These are phyloP conservation scores for Setipinna tenuifilis DNA, from an alignment of 2,797 vertebrate species.

Conservation along the genomic window DNA sequence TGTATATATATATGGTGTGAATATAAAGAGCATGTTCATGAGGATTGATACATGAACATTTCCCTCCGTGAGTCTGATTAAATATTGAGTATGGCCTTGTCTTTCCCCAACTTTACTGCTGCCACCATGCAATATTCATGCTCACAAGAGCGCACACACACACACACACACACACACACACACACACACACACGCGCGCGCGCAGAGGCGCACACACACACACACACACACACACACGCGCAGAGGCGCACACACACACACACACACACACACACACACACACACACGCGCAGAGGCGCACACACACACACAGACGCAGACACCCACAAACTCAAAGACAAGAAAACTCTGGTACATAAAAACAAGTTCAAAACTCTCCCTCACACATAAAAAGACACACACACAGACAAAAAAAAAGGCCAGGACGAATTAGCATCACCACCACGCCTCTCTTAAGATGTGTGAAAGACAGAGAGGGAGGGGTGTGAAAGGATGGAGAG, in stretches of 20 bases:
- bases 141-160: not conserved
- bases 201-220: no score
- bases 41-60: not conserved
- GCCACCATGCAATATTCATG: conserved; percentile 42
- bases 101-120: conserved; percentile 39
- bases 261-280: no score
- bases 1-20: no score
- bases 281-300: not conserved
- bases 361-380: not conserved
- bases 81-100: conserved; percentile 35
- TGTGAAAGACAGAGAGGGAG: no score
- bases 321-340: not conserved
- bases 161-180: no score
- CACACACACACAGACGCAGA: not conserved
- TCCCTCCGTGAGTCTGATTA: not conserved
- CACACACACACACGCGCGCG: no score
- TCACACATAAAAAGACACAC: not conserved
- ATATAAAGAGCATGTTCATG: no score
- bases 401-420: not conserved
- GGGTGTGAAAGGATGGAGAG: not conserved
- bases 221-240: no score
- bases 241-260: not conserved
- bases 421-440: not conserved
- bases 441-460: not conserved
- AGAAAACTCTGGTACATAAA: not conserved